These are phyloP conservation scores for Amphimedon queenslandica DNA, from an alignment of 37 sponge, comb jelly and placozoan species.

Conservation along the genomic window DNA sequence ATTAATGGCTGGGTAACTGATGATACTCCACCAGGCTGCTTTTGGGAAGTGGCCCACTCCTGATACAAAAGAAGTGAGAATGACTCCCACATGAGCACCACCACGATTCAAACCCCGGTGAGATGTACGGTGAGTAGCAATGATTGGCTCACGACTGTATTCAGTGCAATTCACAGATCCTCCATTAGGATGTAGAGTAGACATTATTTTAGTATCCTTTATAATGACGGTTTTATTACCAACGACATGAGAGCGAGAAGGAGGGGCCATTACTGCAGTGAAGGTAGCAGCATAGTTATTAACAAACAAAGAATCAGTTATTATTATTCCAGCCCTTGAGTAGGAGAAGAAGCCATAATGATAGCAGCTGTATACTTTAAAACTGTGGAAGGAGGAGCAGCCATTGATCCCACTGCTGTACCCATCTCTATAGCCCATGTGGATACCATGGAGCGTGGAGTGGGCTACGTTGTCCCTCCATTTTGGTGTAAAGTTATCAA, in stretches of 20 bases:
- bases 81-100: conserved; percentile 68
- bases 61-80: conserved; percentile 65
- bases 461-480: conserved; percentile 74
- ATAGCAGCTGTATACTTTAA: conserved; percentile 66
- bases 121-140: conserved; percentile 44
- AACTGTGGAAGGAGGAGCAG: conserved; percentile 51
- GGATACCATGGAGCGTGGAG: conserved; percentile 75
- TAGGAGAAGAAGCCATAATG: conserved; percentile 81
- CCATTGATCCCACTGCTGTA: no score
- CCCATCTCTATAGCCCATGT: conserved; percentile 69
- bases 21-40: conserved; percentile 29
- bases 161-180: conserved; percentile 32
- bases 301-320: conserved; percentile 40
- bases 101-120: conserved; percentile 4
- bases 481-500: background rate
- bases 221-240: conserved; percentile 52
- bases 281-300: conserved; percentile 78
- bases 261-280: conserved; percentile 68
- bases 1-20: conserved; percentile 77
- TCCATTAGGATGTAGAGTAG: conserved; percentile 10
- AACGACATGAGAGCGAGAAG: conserved; percentile 35
- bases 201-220: conserved; percentile 39
- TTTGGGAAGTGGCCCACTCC: conserved; percentile 51
- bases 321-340: conserved; percentile 39
- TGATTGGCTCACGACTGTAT: conserved; percentile 29